Base-by-base conservation (phyloP, 2,888 invertebrate species). In the Scelioninae gen. 2 region DNA sequence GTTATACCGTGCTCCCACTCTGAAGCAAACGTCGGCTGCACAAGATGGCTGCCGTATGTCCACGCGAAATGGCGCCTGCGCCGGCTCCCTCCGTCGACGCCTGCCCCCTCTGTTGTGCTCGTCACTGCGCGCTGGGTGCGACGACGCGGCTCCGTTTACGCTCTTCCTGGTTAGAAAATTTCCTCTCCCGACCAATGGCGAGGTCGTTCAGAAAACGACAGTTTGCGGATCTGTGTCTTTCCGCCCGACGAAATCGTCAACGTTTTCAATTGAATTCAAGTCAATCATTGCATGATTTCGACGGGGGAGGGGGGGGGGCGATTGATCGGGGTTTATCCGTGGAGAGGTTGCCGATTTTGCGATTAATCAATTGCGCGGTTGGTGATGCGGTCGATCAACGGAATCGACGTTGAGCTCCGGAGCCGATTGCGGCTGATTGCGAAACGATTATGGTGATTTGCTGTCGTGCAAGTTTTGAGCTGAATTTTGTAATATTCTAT, bases 1-100 rank as follows among this genome's bases (percentile, higher is more conserved):
- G 82, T 83, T 84, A 83, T 84, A 84, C 83, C 77, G 81, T 76
- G 74, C 79, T 80, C 82, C 81, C 78, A 78, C 80, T 75, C 74
- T 76, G 74, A 28, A 33, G 13, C 45, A 64, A 43, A 48, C 28
- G 58, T 45, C 61, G 45, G 60, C 73, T 78, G 78, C 77, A 78
- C 81, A 81, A 81, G 81, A 82, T 81, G 82, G 82, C 81, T 77
- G 81, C 72, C 76, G 57, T 69, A 53, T 76, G 74, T 78, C 19
- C 6, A 2, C 79, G 79, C 78, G 78, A 83, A 83, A 82, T 83
- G 81, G 83, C 84, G 83, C 84, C 70, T 84, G 84, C 84, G 83
- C 78, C 58, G 28, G 28, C 50, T 50, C 63, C 25, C 28, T 9
- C 9, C 41, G 41, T 9, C 2, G 5, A 5, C 18, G 5, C 18